Conservation (phyloP, 2,888 invertebrate genomes). For the Sphaeridia pumilis region DNA sequence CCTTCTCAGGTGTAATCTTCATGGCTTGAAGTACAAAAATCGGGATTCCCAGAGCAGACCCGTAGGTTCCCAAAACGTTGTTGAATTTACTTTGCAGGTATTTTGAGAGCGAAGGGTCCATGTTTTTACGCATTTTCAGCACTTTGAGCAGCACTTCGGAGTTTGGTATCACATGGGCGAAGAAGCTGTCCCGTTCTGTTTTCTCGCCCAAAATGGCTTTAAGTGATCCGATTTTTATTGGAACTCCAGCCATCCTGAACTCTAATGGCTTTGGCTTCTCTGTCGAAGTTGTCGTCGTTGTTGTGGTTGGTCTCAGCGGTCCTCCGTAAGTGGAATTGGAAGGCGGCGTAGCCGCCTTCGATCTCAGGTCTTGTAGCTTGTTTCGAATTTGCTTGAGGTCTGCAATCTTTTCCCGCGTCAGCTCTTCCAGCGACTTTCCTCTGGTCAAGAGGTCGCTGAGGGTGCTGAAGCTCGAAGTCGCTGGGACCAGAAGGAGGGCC, state of each 20-base stretch:
- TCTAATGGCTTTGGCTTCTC: neutral
- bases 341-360: neutral
- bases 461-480: too few species aligned
- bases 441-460: too few species aligned
- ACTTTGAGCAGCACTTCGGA: conserved; percentile 12
- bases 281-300: neutral
- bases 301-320: conserved; percentile 5
- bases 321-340: neutral
- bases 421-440: conserved; percentile 14
- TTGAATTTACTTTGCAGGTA: conserved; percentile 33
- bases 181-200: conserved; percentile 9
- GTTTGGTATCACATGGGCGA: conserved; percentile 12
- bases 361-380: conserved; percentile 11
- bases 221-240: neutral
- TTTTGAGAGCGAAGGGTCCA: conserved; percentile 28
- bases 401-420: conserved; percentile 21
- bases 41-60: conserved; percentile 30
- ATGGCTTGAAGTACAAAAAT: conserved; percentile 31
- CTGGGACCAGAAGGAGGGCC: too few species aligned
- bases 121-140: conserved; percentile 19
- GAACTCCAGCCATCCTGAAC: neutral
- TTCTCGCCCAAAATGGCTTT: conserved; percentile 6
- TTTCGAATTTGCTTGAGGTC: conserved; percentile 21
- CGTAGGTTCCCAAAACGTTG: conserved; percentile 29
- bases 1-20: conserved; percentile 30